Base-by-base conservation (phyloP, 2,888 invertebrate species). In the Morpho deidamia region DNA sequence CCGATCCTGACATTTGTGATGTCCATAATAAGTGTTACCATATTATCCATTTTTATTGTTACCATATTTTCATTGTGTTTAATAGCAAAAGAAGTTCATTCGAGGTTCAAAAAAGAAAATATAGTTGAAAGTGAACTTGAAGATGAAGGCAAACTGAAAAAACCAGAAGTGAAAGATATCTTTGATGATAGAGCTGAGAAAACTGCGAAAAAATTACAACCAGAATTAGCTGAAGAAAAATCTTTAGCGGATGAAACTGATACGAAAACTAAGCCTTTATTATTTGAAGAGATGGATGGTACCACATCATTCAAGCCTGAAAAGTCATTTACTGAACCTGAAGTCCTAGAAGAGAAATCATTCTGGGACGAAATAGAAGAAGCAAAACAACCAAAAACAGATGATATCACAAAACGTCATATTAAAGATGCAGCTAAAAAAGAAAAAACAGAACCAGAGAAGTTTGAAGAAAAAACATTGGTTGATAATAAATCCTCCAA, bases 81-180 rank as follows among this genome's bases (percentile, higher is more conserved):
- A 76, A 77, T 88, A 90, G 90, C 90, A 57, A 88, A 77, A 80
- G 90, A 90, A 85, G 81, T 90, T 70, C 87, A 83, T 78, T 81
- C 87, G 71, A 83, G 82, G 66, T 78, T 89, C 67, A 81, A 76
- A 67, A 89, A 81, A 67, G 88, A 91, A 79, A 72, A 83, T 42
- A 74, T 84, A 59, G 68, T 84, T 63, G 90, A 91, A 76, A 86
- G 82, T 66, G 80, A 91, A 60, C 71, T 91, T 49, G 88, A 91
- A 62, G 90, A 80, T 23, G 77, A 80, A 51, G 66, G 59, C 52
- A 78, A 75, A 61, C 68, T 69, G 40, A 71, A 67, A 52, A 68
- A 81, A 59, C 65, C 72, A 46, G 63, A 66, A 35, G 48, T 79
- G 5, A 62, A 67, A 44, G 66, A 68, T 62, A 78, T 81, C 45